Base-by-base conservation (phyloP, 2,888 invertebrate species). In the Mythimna ferrago region DNA sequence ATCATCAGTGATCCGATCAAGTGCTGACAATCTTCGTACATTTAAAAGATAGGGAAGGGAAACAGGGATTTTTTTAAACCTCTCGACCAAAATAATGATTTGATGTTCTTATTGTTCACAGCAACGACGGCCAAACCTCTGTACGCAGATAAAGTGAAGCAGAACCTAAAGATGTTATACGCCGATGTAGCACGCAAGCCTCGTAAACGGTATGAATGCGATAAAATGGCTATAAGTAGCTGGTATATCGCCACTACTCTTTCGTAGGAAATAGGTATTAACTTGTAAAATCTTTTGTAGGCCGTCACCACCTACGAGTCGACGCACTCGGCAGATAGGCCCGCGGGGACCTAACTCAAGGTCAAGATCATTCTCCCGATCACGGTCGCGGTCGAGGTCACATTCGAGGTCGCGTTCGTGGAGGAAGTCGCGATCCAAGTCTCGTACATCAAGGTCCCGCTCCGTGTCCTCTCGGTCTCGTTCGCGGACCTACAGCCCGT, bases 131-230 rank as follows among this genome's bases (percentile, higher is more conserved):
- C 88, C 10, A 94, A 92, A 73, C 89, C 92, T 14, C 83, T 94
- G 48, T 96, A 96, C 86, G 93, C 96, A 2, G 96, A 96, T 35
- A 96, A 96, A 88, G 84, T 96, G 69, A 96, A 96, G 81, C 90
- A 93, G 60, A 96, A 96, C 81, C 83, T 96, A 75, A 95, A 92
- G 85, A 94, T 91, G 70, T 85, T 92, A 16, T 96, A 96, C 81
- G 93, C 96, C 2, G 96, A 96, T 65, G 93, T 93, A 5, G 92
- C 92, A 19, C 91, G 94, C 11, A 94, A 92, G 87, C 87, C 89
- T 21, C 92, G 89, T 74, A 75, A 85, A 54, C 91, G 93, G 95
- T 95, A 88, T 79, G 81, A 73, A 44, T 38, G 26, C 21, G 14
- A 9, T 35, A 4, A 14, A 41, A 62, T 38, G 10, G 44, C 44